Base-by-base conservation (phyloP, 1,140 invertebrate species). In the Lepidurus couesii region DNA sequence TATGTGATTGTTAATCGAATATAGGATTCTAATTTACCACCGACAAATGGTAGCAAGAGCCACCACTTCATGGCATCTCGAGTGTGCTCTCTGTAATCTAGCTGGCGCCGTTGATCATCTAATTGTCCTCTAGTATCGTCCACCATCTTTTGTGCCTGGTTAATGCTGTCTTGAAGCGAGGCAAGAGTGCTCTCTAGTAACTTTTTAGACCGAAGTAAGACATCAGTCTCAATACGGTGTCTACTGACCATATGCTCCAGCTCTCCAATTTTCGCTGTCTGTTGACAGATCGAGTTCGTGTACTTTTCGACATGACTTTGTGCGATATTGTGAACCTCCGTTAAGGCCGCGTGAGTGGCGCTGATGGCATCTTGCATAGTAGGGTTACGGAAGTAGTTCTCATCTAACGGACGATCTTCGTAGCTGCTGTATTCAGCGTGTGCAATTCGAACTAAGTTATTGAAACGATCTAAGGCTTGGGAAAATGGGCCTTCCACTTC, bases 81-180 rank as follows among this genome's bases (percentile, higher is more conserved):
- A 53, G 47, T 53, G 5, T 53, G 47, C 5, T 53, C 11, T 53
- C 47, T 53, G 47, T 53, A 1, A 53, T 1, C 47, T 11, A 53
- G 1, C 11, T 53, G 7, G 47, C 47, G 11, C 6, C 10, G 47
- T 11, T 53, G 47, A 11, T 53, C 47, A 53, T 53, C 10, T 53
- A 53, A 53, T 11, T 9, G 6, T 53, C 10, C 21, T 53, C 47
- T 7, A 53, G 47, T 53, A 53, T 53, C 10, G 47, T 11, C 47
- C 47, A 53, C 5, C 47, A 53, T 11, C 3, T 1, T 53, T 53
- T 53, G 47, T 53, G 47, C 47, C 0, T 53, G 47, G 47, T 53
- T 53, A 53, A 53, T n/a, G 47, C 47, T 53, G 11, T 53, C 47
- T 53, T 53, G 47, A 11, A 53, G 47, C 47, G 47, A 53, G 47